A percentile compares a stretch with the other conserved stretches of the same genome.
Conservation (phyloP, 1,140 invertebrate species). For the Drosophila tristis region DNA sequence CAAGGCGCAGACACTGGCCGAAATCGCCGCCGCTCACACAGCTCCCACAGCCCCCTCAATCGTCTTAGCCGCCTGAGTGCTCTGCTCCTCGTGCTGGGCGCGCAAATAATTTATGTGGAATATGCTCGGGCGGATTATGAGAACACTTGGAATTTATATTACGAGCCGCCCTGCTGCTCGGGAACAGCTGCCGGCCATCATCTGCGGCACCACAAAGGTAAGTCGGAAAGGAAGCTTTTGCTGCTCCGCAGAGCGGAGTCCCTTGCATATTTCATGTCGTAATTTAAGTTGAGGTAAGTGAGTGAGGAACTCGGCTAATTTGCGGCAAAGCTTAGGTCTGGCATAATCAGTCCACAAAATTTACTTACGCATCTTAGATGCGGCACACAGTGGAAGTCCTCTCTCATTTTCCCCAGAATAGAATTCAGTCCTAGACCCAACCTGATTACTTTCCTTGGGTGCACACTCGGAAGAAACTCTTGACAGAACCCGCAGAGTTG, state of each 20-base stretch:
- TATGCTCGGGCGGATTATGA: conserved; percentile 84
- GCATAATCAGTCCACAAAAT: conserved; percentile 29
- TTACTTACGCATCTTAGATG: conserved; percentile 12
- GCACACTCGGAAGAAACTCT: neutral
- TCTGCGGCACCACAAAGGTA: conserved; percentile 86
- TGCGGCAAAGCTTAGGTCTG: conserved; percentile 26
- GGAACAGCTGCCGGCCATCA: conserved; percentile 85
- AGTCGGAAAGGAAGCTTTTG: conserved; percentile 53
- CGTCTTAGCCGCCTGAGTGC: conserved; percentile 44
- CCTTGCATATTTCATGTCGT: conserved; percentile 17
- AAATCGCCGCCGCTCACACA: too few species aligned
- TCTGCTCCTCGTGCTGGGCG: conserved; percentile 59
- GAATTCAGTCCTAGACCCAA: neutral
- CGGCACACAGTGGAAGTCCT: neutral
- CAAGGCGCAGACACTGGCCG: too few species aligned
- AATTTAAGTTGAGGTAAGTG: conserved; percentile 32
- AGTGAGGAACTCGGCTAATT: conserved; percentile 27
- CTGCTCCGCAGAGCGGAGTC: neutral
- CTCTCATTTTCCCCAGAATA: neutral
- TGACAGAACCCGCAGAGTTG: neutral
- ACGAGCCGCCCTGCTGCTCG: conserved; percentile 86
- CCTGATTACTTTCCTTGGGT: neutral
- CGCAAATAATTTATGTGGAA: conserved; percentile 75
- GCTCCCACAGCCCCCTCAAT: conserved; percentile 18
- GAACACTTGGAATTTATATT: conserved; percentile 87